phyloP scores from a whole-genome alignment of 2,888 invertebrate genomes.

The Thymelicus lineola region DNA sequence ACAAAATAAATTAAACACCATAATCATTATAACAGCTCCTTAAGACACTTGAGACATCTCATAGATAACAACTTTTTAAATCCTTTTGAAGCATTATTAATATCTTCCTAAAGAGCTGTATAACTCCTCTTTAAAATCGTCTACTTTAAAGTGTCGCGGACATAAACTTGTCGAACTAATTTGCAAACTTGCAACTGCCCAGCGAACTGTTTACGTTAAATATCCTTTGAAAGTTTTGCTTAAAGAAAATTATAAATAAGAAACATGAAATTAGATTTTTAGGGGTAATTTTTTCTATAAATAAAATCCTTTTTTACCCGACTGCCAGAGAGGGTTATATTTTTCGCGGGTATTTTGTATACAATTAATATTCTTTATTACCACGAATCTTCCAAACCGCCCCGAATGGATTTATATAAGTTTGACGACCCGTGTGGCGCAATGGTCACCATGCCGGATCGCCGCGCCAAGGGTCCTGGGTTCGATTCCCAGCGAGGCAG shows the following conservation, averaged over 20 bases:
- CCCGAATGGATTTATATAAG: too few species aligned
- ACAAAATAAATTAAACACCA: too few species aligned
- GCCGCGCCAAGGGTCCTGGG: too few species aligned
- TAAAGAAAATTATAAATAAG: conserved; percentile 4
- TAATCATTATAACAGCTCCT: too few species aligned
- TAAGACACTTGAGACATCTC: background rate
- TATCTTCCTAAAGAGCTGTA: background rate
- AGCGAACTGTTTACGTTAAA: conserved; percentile 10
- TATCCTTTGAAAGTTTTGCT: conserved; percentile 17
- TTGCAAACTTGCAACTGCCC: conserved; percentile 19
- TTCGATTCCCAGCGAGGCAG: too few species aligned
- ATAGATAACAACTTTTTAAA: background rate
- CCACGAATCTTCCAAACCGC: too few species aligned
- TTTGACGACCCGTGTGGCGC: too few species aligned
- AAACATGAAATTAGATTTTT: conserved; percentile 1
- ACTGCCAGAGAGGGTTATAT: too few species aligned
- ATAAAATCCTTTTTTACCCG: too few species aligned
- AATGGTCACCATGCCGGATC: too few species aligned
- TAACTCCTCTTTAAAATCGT: conserved; percentile 13
- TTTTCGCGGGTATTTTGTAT: too few species aligned
- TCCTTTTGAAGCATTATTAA: background rate
- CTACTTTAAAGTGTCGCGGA: conserved; percentile 22
- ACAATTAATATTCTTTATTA: too few species aligned
- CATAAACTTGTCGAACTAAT: conserved; percentile 28
- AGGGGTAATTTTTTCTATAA: background rate